Conservation (phyloP, 1,140 invertebrate species). For the Dinoponera quadriceps region DNA sequence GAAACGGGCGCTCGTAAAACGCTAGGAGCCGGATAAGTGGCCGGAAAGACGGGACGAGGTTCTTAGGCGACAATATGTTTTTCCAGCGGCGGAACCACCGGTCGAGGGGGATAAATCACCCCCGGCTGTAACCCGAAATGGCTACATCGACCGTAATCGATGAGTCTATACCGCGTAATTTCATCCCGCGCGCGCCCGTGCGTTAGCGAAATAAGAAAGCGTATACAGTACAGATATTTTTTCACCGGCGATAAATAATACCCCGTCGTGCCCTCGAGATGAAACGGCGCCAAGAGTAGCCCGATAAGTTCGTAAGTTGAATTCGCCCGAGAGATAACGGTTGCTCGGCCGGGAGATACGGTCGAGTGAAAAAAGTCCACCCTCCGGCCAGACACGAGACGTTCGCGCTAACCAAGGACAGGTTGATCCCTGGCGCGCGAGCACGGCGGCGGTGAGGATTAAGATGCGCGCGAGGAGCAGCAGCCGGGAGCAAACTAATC, state of each 20-base stretch:
- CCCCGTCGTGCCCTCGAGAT: too few relatives aligned
- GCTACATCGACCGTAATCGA: constrained; percentile 34
- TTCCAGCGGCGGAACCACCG: constrained; percentile 24
- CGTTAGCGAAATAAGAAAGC: too few relatives aligned
- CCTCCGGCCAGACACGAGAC: background rate
- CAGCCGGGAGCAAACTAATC: constrained; percentile 1
- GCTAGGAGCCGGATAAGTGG: constrained; percentile 46
- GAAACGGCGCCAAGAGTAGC: too few relatives aligned
- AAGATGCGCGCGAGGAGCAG: constrained; percentile 3
- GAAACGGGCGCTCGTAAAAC: constrained; percentile 69
- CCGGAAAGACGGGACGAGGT: constrained; percentile 29
- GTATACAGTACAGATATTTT: too few relatives aligned
- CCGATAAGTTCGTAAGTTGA: background rate
- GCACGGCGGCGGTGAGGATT: background rate
- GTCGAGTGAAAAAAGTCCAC: background rate
- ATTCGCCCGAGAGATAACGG: background rate
- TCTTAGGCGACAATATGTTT: constrained; percentile 57
- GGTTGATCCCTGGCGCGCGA: background rate
- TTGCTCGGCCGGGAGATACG: background rate
- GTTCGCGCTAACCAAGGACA: background rate
- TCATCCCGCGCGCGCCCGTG: background rate
- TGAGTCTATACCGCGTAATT: constrained; percentile 7
- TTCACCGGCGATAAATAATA: too few relatives aligned
- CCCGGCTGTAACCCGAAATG: constrained; percentile 7
- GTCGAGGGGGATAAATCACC: constrained; percentile 35